phyloP scores from a whole-genome alignment of 2,888 invertebrate species.

The Lithophane leautieri region DNA sequence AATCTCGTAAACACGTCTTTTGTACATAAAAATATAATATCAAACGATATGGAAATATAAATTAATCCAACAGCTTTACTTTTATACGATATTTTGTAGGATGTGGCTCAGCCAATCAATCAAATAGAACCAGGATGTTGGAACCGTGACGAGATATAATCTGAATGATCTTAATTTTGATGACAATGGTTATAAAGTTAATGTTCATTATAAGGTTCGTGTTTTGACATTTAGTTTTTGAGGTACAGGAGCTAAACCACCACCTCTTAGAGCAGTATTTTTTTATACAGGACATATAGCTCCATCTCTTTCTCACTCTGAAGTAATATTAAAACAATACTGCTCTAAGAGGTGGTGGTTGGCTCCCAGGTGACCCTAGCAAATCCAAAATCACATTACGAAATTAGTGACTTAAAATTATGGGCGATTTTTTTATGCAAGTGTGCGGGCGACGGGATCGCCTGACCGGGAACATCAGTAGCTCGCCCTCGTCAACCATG shows the following conservation, averaged over 20 bases:
- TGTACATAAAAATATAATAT: conserved; percentile 44
- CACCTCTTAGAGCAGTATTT: no score
- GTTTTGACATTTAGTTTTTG: neutral
- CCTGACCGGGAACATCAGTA: no score
- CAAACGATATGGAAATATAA: conserved; percentile 22
- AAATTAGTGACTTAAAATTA: no score
- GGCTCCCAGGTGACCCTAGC: neutral
- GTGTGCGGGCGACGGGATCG: no score
- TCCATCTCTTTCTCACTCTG: no score
- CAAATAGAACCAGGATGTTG: conserved; percentile 47
- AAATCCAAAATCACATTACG: no score
- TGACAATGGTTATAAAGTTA: conserved; percentile 42
- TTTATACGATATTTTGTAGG: conserved; percentile 32
- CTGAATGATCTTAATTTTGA: conserved; percentile 45
- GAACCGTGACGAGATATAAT: conserved; percentile 39
- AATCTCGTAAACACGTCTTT: conserved; percentile 56
- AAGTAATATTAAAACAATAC: no score
- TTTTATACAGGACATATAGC: no score
- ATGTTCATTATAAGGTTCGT: neutral
- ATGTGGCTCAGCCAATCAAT: conserved; percentile 45
- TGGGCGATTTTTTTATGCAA: no score
- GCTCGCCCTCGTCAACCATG: no score
- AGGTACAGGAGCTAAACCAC: no score
- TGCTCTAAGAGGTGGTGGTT: no score
- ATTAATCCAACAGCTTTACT: conserved; percentile 24